These are phyloP conservation scores for Plutomurus gul DNA, from an alignment of 1,140 invertebrate genomes.

Conservation along the genomic window DNA sequence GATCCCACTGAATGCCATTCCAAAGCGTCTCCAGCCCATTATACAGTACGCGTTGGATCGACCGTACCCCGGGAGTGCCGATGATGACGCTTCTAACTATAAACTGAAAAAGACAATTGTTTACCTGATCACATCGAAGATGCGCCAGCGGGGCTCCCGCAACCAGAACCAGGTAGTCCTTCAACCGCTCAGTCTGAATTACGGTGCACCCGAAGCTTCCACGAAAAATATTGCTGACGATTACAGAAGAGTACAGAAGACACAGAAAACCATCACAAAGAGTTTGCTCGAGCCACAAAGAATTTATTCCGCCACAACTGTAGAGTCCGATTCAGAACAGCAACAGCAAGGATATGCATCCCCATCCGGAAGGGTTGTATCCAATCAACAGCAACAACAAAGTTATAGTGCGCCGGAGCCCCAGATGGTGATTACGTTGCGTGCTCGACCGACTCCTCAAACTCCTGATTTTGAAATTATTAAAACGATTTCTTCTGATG, in stretches of 20 bases:
- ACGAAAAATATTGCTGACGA: no score
- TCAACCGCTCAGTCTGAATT: neutral
- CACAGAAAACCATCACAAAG: no score
- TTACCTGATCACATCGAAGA: neutral
- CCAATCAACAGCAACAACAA: no score
- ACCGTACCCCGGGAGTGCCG: neutral
- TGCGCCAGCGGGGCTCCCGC: neutral
- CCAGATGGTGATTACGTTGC: no score
- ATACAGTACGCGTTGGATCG: neutral
- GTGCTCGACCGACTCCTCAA: neutral
- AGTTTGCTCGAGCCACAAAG: no score
- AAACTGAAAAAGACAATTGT: neutral
- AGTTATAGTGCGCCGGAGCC: no score
- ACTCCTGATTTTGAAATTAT: slow-evolving; percentile 17
- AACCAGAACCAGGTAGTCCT: neutral
- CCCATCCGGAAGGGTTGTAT: neutral
- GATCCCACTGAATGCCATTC: neutral
- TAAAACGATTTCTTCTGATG: neutral
- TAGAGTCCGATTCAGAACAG: neutral
- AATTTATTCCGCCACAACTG: neutral
- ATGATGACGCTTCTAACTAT: neutral
- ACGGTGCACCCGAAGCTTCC: no score
- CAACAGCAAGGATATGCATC: neutral
- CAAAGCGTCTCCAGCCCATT: neutral
- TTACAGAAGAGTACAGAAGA: no score